Evolutionary conservation across 2,797 vertebrate genomes (phyloP).

Genomic region (Neosilurus mollespiculum): DNA sequence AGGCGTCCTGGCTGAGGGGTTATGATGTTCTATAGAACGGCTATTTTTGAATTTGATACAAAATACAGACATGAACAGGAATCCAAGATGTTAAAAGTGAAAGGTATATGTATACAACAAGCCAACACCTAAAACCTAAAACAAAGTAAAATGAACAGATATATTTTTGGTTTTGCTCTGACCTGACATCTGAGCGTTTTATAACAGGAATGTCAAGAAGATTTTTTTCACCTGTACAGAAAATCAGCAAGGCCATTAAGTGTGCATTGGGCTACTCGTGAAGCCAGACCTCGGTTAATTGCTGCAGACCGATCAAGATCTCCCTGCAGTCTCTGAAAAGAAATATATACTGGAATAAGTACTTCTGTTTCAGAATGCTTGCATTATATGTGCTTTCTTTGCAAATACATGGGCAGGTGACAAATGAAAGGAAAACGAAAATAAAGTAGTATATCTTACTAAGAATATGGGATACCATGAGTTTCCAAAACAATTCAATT

Average conservation of each 20-base stretch:
- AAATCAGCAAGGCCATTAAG: slow-evolving; percentile 85
- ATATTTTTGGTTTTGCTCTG: neutral
- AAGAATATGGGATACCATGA: neutral
- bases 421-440: neutral
- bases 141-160: neutral
- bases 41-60: neutral
- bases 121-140: neutral
- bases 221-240: slow-evolving; percentile 77
- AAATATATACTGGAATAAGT: slow-evolving; percentile 1
- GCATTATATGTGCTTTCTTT: neutral
- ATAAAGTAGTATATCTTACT: neutral
- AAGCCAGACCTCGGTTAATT: slow-evolving; percentile 78
- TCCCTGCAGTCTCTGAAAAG: slow-evolving; percentile 77
- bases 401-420: neutral
- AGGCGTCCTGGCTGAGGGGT: too few species aligned
- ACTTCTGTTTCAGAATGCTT: neutral
- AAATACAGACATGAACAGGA: neutral
- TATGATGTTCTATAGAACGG: too few species aligned
- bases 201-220: neutral
- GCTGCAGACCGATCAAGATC: slow-evolving; percentile 82
- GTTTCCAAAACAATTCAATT: neutral
- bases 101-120: neutral
- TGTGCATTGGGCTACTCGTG: slow-evolving; percentile 82
- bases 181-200: neutral
- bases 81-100: neutral